Conservation (phyloP, 2,113 vertebrate genomes). For the Phyllopteryx taeniolatus region DNA sequence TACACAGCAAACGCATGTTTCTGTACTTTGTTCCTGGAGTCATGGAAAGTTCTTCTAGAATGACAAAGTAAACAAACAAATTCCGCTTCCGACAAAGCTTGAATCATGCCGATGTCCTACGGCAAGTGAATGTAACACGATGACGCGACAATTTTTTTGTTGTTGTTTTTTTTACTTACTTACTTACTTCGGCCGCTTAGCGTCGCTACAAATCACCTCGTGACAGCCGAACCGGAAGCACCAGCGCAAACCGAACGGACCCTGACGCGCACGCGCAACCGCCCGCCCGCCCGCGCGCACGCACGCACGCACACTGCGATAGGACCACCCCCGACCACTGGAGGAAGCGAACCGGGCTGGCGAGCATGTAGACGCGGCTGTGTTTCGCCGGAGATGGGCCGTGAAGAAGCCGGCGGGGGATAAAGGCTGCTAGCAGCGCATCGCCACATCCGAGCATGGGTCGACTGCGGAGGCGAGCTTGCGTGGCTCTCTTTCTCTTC, state of each 20-base stretch:
- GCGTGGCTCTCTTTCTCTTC: slow-evolving; percentile 82
- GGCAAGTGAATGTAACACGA: background rate
- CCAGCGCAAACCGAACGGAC: background rate
- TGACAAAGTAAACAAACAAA: no score
- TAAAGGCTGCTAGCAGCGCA: background rate
- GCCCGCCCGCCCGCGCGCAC: no score
- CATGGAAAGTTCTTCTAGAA: no score
- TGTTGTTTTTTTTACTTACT: background rate
- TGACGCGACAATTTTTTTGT: background rate
- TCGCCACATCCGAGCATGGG: slow-evolving; percentile 67
- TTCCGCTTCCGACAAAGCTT: no score
- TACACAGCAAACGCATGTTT: no score
- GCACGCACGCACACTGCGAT: background rate
- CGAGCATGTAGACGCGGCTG: background rate
- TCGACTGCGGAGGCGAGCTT: slow-evolving; percentile 80
- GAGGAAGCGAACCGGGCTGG: background rate
- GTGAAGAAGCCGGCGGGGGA: background rate
- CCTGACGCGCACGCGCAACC: background rate
- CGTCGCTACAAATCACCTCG: background rate
- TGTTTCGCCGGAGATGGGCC: background rate
- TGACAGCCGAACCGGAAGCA: background rate
- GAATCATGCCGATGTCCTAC: background rate
- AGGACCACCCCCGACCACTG: background rate
- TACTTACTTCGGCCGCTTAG: background rate
- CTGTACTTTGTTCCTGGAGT: no score